phyloP scores from a whole-genome alignment of 2,797 vertebrate species.

The Crenuchus spilurus region DNA sequence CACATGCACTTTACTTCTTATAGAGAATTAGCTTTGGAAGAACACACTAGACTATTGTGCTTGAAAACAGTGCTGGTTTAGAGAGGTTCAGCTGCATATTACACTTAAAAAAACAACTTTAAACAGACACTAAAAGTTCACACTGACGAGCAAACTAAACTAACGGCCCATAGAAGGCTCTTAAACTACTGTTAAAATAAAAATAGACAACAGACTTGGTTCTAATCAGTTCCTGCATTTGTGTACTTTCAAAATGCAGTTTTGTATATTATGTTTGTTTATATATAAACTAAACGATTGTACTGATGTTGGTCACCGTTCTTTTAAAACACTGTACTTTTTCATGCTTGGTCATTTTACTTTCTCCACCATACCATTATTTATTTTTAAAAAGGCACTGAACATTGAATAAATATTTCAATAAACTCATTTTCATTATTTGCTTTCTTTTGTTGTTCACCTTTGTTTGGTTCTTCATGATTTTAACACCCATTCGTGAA shows the following conservation, averaged over 20 bases:
- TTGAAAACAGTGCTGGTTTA: conserved; percentile 46
- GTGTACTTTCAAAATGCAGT: conserved; percentile 71
- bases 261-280: conserved; percentile 81
- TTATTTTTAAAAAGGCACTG: conserved; percentile 92
- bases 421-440: conserved; percentile 80
- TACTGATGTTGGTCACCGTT: conserved; percentile 80
- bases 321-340: conserved; percentile 82
- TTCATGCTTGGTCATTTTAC: conserved; percentile 81
- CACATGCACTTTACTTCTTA: conserved; percentile 77
- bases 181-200: conserved; percentile 74
- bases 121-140: conserved; percentile 60
- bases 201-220: conserved; percentile 69
- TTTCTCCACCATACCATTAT: conserved; percentile 85
- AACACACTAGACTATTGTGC: conserved; percentile 39
- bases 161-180: conserved; percentile 61
- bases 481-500: background rate
- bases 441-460: conserved; percentile 46
- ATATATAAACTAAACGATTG: conserved; percentile 84
- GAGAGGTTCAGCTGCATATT: conserved; percentile 27
- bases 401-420: conserved; percentile 87
- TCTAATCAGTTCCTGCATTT: conserved; percentile 76
- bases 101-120: conserved; percentile 51
- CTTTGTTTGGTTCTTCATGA: background rate
- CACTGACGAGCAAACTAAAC: conserved; percentile 54
- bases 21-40: conserved; percentile 40